Conservation (phyloP, 1,140 invertebrate genomes). For the Akabosia matsudoensis region DNA sequence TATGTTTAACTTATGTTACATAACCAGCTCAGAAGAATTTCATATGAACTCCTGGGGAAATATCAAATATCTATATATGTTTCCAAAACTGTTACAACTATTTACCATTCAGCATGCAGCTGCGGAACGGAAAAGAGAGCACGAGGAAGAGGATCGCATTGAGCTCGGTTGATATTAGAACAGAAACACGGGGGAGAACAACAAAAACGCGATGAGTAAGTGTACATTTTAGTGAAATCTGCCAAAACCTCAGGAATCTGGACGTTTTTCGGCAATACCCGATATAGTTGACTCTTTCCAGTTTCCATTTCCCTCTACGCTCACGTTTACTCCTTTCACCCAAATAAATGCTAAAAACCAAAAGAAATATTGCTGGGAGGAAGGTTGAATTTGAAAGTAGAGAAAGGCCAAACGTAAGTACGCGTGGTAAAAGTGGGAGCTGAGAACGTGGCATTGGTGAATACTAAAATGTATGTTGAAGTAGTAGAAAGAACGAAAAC, state of each 20-base stretch:
- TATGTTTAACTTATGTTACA: no score
- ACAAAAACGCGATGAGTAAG: neutral
- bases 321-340: neutral
- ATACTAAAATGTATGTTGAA: no score
- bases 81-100: no score
- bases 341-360: neutral
- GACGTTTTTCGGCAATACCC: slow-evolving; percentile 4
- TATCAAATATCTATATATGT: no score
- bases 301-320: neutral
- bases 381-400: neutral
- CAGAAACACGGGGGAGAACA: neutral
- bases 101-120: no score
- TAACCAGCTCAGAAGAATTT: no score
- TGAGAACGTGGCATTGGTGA: no score
- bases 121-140: neutral
- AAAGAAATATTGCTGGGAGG: neutral
- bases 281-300: no score
- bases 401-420: no score
- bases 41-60: no score
- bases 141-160: slow-evolving; percentile 2
- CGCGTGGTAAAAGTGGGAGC: no score
- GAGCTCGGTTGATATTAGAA: neutral
- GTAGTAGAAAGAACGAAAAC: neutral
- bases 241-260: slow-evolving; percentile 17
- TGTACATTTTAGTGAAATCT: neutral